These are phyloP conservation scores for Morus bassanus DNA, from an alignment of 2,797 vertebrate genomes.

Conservation along the genomic window DNA sequence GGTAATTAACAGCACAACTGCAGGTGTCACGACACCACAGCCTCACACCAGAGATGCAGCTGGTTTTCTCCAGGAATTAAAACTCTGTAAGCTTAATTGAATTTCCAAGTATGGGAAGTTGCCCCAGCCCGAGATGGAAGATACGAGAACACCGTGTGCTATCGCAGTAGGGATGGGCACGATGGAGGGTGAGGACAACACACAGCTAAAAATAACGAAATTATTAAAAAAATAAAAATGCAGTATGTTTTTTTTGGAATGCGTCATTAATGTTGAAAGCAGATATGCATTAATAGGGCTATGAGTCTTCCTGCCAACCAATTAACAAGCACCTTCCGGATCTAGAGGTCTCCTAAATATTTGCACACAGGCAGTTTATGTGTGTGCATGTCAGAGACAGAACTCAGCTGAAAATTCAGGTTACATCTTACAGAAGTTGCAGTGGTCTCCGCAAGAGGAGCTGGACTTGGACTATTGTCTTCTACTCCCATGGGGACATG, in stretches of 20 bases:
- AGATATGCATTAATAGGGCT: not conserved
- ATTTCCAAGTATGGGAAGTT: conserved; percentile 19
- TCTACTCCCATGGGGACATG: not conserved
- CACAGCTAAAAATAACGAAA: not conserved
- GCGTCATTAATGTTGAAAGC: not conserved
- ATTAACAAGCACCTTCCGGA: not conserved
- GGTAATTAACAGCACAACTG: not conserved
- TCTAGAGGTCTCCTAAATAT: not conserved
- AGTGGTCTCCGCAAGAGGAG: not conserved
- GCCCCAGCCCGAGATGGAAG: not conserved
- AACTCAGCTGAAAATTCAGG: not conserved
- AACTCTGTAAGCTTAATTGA: not conserved
- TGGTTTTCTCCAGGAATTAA: not conserved
- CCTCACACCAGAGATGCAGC: not conserved
- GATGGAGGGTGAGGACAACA: not conserved
- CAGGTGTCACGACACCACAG: not conserved
- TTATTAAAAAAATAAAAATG: not conserved
- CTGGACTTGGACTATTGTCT: not conserved
- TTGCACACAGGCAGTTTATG: not conserved
- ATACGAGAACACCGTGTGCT: not conserved
- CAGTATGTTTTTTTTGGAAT: not conserved
- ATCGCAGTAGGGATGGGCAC: not conserved
- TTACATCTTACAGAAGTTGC: not conserved
- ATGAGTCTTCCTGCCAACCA: not conserved
- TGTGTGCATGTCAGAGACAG: not conserved